phyloP scores from a whole-genome alignment of 2,888 invertebrate genomes.

The Diplazon laetatorius region DNA sequence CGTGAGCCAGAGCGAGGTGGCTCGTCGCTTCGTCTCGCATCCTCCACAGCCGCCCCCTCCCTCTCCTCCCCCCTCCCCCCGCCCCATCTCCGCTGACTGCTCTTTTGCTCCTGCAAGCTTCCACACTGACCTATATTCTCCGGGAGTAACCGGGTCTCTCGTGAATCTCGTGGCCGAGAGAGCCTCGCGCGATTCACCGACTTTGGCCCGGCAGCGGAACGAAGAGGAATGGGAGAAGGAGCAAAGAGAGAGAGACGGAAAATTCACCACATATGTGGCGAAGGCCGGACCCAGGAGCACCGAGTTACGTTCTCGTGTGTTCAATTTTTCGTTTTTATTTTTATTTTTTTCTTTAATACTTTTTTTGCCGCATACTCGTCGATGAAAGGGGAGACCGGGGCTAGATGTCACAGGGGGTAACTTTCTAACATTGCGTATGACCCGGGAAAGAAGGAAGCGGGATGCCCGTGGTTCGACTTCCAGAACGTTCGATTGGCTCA shows the following conservation, averaged over 20 bases:
- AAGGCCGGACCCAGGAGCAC: background rate
- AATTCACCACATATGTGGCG: background rate
- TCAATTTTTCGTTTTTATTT: too few relatives aligned
- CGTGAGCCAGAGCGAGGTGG: constrained; percentile 66
- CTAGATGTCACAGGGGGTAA: too few relatives aligned
- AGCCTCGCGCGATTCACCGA: constrained; percentile 38
- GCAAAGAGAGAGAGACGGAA: constrained; percentile 1
- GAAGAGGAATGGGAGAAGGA: constrained; percentile 5
- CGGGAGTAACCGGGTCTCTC: constrained; percentile 77
- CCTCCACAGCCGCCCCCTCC: too few relatives aligned
- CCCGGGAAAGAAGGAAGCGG: too few relatives aligned
- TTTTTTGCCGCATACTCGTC: too few relatives aligned
- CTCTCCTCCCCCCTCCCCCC: too few relatives aligned
- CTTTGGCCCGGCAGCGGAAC: constrained; percentile 28
- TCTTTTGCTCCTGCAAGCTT: constrained; percentile 80
- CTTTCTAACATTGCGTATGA: too few relatives aligned
- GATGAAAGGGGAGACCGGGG: too few relatives aligned
- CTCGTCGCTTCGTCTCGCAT: constrained; percentile 23
- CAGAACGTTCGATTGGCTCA: too few relatives aligned
- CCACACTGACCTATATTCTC: constrained; percentile 82
- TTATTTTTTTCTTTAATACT: too few relatives aligned
- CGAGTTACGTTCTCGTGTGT: constrained; percentile 14
- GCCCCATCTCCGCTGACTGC: constrained; percentile 62
- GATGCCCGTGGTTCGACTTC: too few relatives aligned
- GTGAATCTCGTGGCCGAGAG: constrained; percentile 62